Evolutionary conservation across 2,888 invertebrate genomes (phyloP), one percentile per base, ranked within the genome.

Genomic region (Eugnorisma glareosa): DNA sequence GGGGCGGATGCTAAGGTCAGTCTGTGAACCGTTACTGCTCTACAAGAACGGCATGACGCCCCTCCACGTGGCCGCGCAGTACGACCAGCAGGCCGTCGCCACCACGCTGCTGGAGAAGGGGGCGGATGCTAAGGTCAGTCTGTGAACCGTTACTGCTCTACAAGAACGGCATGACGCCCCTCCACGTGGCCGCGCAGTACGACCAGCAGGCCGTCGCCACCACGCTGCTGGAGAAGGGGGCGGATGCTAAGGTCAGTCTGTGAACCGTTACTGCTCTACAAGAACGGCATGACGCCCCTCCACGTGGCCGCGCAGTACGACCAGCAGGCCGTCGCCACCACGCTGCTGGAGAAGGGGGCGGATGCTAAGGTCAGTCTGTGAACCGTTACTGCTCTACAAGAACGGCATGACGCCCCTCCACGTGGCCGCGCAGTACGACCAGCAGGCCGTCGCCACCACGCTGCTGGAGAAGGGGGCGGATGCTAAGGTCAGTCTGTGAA

Each of bases 231-330:
- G 99, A 99, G 94, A 99, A 98, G 92, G 98, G 98, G 43, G 98
- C 97, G 83, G 97, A 97, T 93, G 97, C 97, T 69, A 97, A 97
- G 94, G 97, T 97, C 0, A 37, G 76, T 73, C 59, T 21, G 10
- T 21, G 0, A 21, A 54, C 7, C 13, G n/a, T 57, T 57, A 43
- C 54, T 28, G n/a, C 28, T 15, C 1, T 11, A 99, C 90, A 99
- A 99, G 97, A 99, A 99, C 92, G 99, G 99, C 24, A 99, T 99
- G 86, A 99, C 99, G 1, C 99, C 99, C 0, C 97, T 99, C 43
- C 99, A 99, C 94, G 99, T 99, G 67, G 99, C 99, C 5, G 99
- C 99, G 5, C 99, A 99, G 93, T 99, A 99, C 93, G 99, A 99
- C 94, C 99, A 99, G 93, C 99, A 99, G 91, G 98, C 99, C 91